Evolutionary conservation across 2,113 vertebrate species (phyloP), one percentile per base, ranked within the genome.

Genomic region (Phrynosoma platyrhinos): DNA sequence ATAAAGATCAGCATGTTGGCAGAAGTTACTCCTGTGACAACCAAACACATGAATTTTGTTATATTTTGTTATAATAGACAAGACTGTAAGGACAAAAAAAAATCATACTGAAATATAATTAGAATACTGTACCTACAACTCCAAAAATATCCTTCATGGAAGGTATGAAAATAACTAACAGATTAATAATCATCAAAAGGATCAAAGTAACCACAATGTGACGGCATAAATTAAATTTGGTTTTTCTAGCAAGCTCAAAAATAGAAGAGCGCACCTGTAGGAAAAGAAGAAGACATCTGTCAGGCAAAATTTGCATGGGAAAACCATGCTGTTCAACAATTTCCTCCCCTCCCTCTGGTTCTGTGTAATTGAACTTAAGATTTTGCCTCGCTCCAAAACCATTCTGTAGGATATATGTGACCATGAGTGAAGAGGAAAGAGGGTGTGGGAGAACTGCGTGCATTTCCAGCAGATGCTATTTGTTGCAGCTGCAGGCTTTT

Each of bases 1-100:
- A 98, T 97, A 95, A 98, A 98, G 92, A 97, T 98, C 90, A 97
- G 93, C 97, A 97, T 97, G 89, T 98, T 98, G 77, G 97, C 97
- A 89, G 97, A 97, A 64, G 97, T 97, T 77, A 96, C 97, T 6
- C 97, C 97, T 98, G 93, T 14, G 94, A 95, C 93, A 94, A 75
- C 80, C 52, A 90, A 91, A 91, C 10, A 80, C 83, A 85, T 58
- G 2, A 52, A 53, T 81, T 81, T 79, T 55, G 9, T 91, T 91
- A 92, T 1, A 14, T 55, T 87, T 79, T 62, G 10, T 91, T 91
- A 93, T 1, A 72, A 84, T 47, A 74, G 58, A 75, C 42, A 83
- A 20, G 84, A 3, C 71, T 62, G 30, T 47, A n/a, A n/a, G n/a
- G 14, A 79, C 53, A 75, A 76, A 66, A 86, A 87, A 76, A 87